These are phyloP conservation scores for Oryzias javanicus DNA, from an alignment of 2,113 vertebrate species.

Conservation along the genomic window DNA sequence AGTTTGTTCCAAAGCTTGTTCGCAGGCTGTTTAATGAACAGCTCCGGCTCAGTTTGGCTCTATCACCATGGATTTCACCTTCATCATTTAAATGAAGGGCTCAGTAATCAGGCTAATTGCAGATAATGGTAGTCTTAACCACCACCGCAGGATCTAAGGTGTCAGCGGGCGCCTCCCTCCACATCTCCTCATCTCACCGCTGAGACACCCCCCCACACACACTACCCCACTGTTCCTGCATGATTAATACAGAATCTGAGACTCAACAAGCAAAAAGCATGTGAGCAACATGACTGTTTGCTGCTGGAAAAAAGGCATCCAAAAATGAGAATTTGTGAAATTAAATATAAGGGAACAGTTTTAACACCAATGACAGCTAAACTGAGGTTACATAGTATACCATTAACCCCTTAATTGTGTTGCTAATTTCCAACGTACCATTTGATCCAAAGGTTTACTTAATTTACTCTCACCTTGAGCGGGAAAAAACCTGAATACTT, in stretches of 20 bases:
- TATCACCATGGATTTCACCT: slow-evolving; percentile 53
- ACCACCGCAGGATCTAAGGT: slow-evolving; percentile 45
- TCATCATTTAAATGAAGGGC: slow-evolving; percentile 68
- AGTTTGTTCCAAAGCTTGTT: slow-evolving; percentile 14
- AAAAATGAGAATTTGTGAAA: too few relatives aligned
- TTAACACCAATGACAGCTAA: too few relatives aligned
- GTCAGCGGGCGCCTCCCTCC: slow-evolving; percentile 41
- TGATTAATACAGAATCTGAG: slow-evolving; percentile 62
- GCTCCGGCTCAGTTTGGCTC: slow-evolving; percentile 23
- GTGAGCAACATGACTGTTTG: slow-evolving; percentile 5
- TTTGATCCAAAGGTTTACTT: too few relatives aligned
- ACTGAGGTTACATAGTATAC: too few relatives aligned
- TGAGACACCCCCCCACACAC: slow-evolving; percentile 37
- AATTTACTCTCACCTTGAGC: too few relatives aligned
- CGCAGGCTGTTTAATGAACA: slow-evolving; percentile 35
- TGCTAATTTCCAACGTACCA: too few relatives aligned
- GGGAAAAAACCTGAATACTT: too few relatives aligned
- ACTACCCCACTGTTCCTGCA: slow-evolving; percentile 57
- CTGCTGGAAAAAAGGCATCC: too few relatives aligned
- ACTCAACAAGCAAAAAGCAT: slow-evolving; percentile 35
- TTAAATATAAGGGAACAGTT: too few relatives aligned
- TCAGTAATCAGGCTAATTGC: slow-evolving; percentile 76
- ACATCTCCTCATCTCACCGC: slow-evolving; percentile 26
- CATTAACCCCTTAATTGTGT: too few relatives aligned
- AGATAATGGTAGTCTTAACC: slow-evolving; percentile 63